Percentiles rank a stretch among this genome's conserved stretches.
phyloP scores from a whole-genome alignment of 2,113 vertebrate species.

The Illadopsis cleaveri region DNA sequence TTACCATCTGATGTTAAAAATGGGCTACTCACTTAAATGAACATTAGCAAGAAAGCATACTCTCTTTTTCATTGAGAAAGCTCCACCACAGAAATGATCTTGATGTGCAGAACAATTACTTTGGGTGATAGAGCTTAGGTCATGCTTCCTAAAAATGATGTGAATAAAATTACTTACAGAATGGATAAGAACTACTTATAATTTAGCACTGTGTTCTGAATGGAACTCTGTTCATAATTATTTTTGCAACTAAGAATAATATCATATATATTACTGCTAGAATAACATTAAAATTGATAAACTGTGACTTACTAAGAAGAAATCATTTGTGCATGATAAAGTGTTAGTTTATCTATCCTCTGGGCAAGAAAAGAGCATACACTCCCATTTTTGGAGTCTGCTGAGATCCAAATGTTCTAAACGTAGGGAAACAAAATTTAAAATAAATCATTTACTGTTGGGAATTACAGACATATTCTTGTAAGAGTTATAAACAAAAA shows the following conservation, averaged over 20 bases:
- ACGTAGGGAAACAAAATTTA: background rate
- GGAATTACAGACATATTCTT: background rate
- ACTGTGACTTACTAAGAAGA: background rate
- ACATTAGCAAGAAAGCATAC: slow-evolving; percentile 10
- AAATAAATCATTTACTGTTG: background rate
- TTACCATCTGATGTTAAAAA: slow-evolving; percentile 40
- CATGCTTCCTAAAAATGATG: slow-evolving; percentile 37
- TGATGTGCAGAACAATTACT: slow-evolving; percentile 20
- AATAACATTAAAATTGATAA: slow-evolving; percentile 39
- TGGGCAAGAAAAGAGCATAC: background rate
- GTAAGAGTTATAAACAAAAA: background rate
- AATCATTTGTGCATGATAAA: slow-evolving; percentile 5
- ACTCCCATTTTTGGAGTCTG: background rate
- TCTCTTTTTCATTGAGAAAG: slow-evolving; percentile 23
- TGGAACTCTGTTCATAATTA: background rate
- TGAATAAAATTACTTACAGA: slow-evolving; percentile 51
- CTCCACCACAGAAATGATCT: background rate
- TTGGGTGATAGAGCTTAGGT: slow-evolving; percentile 26
- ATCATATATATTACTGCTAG: slow-evolving; percentile 23
- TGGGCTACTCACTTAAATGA: slow-evolving; percentile 32
- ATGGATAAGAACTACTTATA: background rate
- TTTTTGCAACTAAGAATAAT: slow-evolving; percentile 53
- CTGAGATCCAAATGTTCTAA: background rate
- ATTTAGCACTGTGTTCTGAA: slow-evolving; percentile 23
- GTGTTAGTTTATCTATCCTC: slow-evolving; percentile 30